Percentiles rank a stretch among this genome's conserved stretches.
Conservation (phyloP, 2,113 vertebrate genomes). For the Psephotus haematonotus region DNA sequence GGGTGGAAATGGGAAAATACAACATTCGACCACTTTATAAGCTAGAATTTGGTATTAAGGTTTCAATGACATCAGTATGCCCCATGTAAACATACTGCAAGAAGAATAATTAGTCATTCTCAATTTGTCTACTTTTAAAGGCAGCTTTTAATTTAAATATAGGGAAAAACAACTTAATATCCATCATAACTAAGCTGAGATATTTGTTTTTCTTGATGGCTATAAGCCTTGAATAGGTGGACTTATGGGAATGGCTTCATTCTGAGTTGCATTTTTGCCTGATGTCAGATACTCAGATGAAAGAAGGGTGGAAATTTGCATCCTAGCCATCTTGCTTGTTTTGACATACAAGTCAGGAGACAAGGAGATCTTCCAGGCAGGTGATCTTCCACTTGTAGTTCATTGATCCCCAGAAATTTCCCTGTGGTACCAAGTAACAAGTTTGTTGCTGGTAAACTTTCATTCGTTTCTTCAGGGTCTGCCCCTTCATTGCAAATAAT, state of each 20-base stretch:
- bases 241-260: background rate
- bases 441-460: background rate
- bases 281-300: background rate
- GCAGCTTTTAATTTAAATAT: constrained; percentile 1
- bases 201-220: background rate
- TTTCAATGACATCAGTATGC: background rate
- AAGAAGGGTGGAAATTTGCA: background rate
- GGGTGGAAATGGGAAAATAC: background rate
- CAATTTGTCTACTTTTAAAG: background rate
- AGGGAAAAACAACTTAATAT: background rate
- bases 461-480: background rate
- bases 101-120: background rate
- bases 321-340: background rate
- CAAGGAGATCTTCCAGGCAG: background rate
- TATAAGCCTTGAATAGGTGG: background rate
- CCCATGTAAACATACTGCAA: background rate
- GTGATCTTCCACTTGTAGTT: background rate
- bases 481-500: background rate
- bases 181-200: background rate
- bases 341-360: background rate
- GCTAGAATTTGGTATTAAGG: background rate
- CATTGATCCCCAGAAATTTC: background rate
- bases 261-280: background rate
- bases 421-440: background rate
- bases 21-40: background rate